Percentiles rank a stretch among this genome's conserved stretches.
Evolutionary conservation across 2,797 vertebrate species (phyloP).

Genomic region (Acrossocheilus fasciatus): DNA sequence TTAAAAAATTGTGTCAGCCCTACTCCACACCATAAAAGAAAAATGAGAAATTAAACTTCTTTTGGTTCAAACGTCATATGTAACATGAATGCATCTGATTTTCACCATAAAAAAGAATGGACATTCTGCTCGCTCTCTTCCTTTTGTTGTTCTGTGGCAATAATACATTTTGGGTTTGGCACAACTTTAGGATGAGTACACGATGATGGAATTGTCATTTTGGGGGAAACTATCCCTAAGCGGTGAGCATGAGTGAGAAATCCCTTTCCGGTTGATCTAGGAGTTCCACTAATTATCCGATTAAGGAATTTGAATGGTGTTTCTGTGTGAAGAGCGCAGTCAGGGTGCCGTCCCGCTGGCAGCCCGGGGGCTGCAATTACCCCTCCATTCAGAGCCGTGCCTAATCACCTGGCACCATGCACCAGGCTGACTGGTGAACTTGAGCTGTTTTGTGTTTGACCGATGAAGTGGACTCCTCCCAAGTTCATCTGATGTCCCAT

Average conservation of each 20-base stretch:
- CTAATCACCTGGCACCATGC: constrained; percentile 37
- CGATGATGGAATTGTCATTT: not conserved
- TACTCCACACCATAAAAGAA: not conserved
- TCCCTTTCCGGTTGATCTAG: constrained; percentile 18
- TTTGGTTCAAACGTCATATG: not conserved
- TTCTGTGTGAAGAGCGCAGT: constrained; percentile 34
- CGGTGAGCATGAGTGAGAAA: constrained; percentile 4
- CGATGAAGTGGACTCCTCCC: constrained; percentile 20
- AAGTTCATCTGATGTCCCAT: constrained; percentile 5
- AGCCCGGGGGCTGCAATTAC: constrained; percentile 31
- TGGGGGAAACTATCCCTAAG: not conserved
- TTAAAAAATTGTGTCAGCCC: not conserved
- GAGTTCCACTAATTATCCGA: constrained; percentile 30
- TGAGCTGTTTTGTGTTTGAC: constrained; percentile 44
- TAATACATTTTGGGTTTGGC: not conserved
- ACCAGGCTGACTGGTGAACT: constrained; percentile 25
- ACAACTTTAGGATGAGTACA: not conserved
- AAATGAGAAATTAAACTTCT: not conserved
- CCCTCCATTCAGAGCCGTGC: not conserved
- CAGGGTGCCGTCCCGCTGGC: constrained; percentile 22
- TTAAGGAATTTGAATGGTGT: constrained; percentile 34
- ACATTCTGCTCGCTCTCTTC: not conserved
- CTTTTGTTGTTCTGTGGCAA: not conserved
- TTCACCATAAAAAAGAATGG: not conserved
- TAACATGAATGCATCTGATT: not conserved